Evolutionary conservation across 1,140 invertebrate species (phyloP).

Genomic region (Zophobas atratus): DNA sequence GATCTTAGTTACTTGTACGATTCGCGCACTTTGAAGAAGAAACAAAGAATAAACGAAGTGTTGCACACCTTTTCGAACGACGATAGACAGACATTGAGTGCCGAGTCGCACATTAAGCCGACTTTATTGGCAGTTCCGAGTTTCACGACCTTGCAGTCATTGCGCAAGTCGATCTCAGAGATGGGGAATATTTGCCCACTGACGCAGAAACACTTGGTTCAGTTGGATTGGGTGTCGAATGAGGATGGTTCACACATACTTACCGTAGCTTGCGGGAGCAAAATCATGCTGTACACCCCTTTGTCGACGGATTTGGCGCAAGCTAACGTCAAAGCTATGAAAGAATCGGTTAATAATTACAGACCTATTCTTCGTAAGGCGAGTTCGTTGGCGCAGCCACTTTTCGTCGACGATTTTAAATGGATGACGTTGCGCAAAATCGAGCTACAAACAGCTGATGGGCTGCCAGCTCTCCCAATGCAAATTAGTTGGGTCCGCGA

Average conservation of each 20-base stretch:
- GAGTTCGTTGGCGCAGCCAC: constrained; percentile 86
- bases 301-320: constrained; percentile 92
- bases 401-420: constrained; percentile 89
- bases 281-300: constrained; percentile 88
- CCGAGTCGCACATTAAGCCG: constrained; percentile 81
- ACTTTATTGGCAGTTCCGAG: constrained; percentile 89
- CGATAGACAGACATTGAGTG: constrained; percentile 71
- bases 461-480: constrained; percentile 96
- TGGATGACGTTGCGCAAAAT: constrained; percentile 98
- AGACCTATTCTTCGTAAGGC: constrained; percentile 89
- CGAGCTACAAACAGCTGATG: constrained; percentile 94
- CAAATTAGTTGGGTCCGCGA: constrained; percentile 99
- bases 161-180: constrained; percentile 91
- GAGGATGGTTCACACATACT: constrained; percentile 99
- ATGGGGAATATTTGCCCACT: constrained; percentile 91
- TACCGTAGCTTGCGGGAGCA: constrained; percentile 96
- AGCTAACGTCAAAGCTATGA: constrained; percentile 86
- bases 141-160: constrained; percentile 91
- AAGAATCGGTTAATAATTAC: constrained; percentile 71
- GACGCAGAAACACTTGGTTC: constrained; percentile 91
- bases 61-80: constrained; percentile 74
- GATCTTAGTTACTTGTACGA: constrained; percentile 89
- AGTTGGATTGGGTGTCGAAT: constrained; percentile 98
- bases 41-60: constrained; percentile 82
- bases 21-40: constrained; percentile 84